Base-by-base conservation (phyloP, 2,797 vertebrate species). In the Sebastes flavidus region DNA sequence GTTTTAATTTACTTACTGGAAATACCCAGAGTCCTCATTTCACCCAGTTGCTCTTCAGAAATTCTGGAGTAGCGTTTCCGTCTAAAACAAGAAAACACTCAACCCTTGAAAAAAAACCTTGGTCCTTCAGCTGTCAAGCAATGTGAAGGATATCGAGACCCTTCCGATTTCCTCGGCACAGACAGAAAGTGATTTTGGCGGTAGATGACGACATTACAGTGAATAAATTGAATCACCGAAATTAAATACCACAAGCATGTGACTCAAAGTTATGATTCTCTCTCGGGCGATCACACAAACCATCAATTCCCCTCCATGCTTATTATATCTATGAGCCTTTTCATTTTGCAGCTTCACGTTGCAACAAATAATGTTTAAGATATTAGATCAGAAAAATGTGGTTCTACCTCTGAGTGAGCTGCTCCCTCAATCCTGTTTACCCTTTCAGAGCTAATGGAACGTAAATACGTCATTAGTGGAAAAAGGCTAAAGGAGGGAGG, bases 271-370 rank as follows among this genome's bases (percentile, higher is more conserved):
- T 85, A 86, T 81, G 83, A 88, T 83, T 76, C 73, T 77, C 75
- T 85, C 84, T 66, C 59, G 8, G 63, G 61, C 62, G 5, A 88
- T 92, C 80, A 74, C 63, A 65, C 79, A 86, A 91, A 82, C 87
- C 86, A 91, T 89, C 83, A 65, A 74, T 90, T 84, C 81, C 61
- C 77, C 52, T 61, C 59, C 66, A 11, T 66, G 76, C 81, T 89
- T 84, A 86, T 92, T 87, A 89, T 62, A 52, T 86, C 72, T 77
- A 80, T 72, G 78, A 85, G 85, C 58, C 13, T 88, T 90, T 90
- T 85, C 73, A 90, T 87, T 85, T 78, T 67, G 78, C 73, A 80
- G 78, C 75, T 78, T 80, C 84, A 91, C 83, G 80, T 69, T 10
- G 54, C 81, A 84, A 82, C 84, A 86, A 88, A 91, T 78, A 88